Percentiles rank a stretch among this genome's conserved stretches.
These are phyloP conservation scores for Melitaea cinxia DNA, from an alignment of 1,140 invertebrate genomes.

Conservation along the genomic window DNA sequence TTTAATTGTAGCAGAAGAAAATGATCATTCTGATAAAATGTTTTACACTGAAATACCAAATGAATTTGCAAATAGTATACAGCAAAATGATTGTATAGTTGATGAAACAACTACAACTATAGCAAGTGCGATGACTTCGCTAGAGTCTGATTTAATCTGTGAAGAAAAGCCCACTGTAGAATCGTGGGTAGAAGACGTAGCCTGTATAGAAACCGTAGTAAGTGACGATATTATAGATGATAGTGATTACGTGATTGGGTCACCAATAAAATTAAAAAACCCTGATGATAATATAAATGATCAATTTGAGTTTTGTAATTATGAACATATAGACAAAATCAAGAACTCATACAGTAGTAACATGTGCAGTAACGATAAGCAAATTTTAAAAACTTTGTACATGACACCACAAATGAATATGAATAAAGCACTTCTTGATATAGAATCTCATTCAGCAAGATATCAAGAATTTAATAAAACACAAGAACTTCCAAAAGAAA, in stretches of 20 bases:
- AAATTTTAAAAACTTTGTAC: constrained; percentile 64
- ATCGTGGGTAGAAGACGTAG: constrained; percentile 76
- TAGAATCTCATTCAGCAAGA: constrained; percentile 50
- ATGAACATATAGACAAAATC: constrained; percentile 58
- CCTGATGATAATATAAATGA: constrained; percentile 41
- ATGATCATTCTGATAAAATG: constrained; percentile 53
- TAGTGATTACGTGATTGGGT: constrained; percentile 22
- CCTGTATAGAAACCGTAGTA: constrained; percentile 75
- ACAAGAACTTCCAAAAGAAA: background rate
- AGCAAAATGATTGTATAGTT: constrained; percentile 23
- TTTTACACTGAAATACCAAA: constrained; percentile 53
- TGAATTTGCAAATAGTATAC: constrained; percentile 34
- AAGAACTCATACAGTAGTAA: constrained; percentile 60
- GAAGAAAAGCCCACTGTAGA: constrained; percentile 50
- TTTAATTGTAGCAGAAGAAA: constrained; percentile 63
- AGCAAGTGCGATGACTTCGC: constrained; percentile 1
- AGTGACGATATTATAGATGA: constrained; percentile 69
- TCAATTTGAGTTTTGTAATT: constrained; percentile 31
- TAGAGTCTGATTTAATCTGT: constrained; percentile 16
- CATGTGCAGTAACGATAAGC: constrained; percentile 53
- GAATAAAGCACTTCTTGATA: constrained; percentile 58
- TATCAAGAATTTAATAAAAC: constrained; percentile 1
- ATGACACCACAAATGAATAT: constrained; percentile 67
- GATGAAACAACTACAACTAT: background rate
- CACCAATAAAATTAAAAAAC: constrained; percentile 41